These are phyloP conservation scores for Stercorarius parasiticus DNA, from an alignment of 2,113 vertebrate species.

Conservation along the genomic window DNA sequence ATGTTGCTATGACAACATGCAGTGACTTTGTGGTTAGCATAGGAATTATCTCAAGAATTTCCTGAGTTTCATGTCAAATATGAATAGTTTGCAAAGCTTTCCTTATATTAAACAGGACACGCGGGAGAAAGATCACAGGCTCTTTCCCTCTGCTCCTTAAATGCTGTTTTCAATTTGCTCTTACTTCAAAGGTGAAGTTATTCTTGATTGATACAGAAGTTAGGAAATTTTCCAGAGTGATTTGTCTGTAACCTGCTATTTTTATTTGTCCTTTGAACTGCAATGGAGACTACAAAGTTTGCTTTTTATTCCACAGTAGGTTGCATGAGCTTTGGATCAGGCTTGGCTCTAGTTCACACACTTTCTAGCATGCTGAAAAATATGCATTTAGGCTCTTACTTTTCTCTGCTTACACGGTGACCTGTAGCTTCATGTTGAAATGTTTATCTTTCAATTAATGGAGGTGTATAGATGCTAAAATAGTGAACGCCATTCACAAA, in stretches of 20 bases:
- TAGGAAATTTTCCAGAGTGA: not conserved
- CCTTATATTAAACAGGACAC: not conserved
- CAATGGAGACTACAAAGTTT: not conserved
- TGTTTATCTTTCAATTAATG: not conserved
- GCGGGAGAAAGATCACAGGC: not conserved
- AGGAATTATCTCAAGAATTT: slow-evolving; percentile 4
- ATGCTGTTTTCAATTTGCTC: not conserved
- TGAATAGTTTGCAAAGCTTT: not conserved
- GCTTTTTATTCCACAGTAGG: not conserved
- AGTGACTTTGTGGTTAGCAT: not conserved
- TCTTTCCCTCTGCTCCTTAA: not conserved
- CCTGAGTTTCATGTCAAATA: not conserved
- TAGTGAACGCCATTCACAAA: not conserved
- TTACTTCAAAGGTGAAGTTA: not conserved
- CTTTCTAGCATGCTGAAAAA: not conserved
- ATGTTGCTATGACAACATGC: not conserved
- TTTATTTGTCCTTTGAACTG: not conserved
- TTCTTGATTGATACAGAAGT: not conserved
- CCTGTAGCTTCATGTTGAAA: not conserved
- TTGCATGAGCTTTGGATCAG: not conserved
- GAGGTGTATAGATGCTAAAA: not conserved
- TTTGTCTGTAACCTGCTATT: not conserved
- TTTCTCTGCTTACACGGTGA: not conserved
- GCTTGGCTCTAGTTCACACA: not conserved
- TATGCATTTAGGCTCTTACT: not conserved